phyloP scores from a whole-genome alignment of 2,888 invertebrate species.

The Drosophila antonietae region DNA sequence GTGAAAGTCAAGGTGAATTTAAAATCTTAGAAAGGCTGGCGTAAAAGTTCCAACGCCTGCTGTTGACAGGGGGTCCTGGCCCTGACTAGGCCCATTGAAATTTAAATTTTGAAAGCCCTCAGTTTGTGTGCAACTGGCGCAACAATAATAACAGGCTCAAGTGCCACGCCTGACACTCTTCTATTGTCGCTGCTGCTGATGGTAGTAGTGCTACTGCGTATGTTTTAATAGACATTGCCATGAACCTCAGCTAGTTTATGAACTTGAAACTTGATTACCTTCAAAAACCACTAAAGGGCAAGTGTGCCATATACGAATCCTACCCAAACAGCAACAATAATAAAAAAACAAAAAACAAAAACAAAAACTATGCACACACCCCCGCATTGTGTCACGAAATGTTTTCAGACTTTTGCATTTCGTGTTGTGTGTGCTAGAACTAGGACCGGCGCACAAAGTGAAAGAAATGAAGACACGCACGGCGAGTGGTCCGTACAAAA shows the following conservation, averaged over 20 bases:
- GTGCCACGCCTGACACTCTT: constrained; percentile 13
- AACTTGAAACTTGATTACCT: constrained; percentile 80
- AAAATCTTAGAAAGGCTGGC: constrained; percentile 44
- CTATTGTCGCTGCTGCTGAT: constrained; percentile 1
- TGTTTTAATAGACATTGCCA: constrained; percentile 52
- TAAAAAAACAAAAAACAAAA: constrained; percentile 19
- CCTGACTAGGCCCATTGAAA: constrained; percentile 57
- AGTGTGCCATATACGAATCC: constrained; percentile 38
- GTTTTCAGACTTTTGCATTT: constrained; percentile 56
- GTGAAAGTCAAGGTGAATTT: constrained; percentile 61
- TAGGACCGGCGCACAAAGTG: constrained; percentile 19
- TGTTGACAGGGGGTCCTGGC: constrained; percentile 70
- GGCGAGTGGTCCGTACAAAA: constrained; percentile 52
- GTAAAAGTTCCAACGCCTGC: constrained; percentile 52
- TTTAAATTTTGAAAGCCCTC: constrained; percentile 57
- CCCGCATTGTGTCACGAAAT: constrained; percentile 73
- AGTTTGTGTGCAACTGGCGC: constrained; percentile 30
- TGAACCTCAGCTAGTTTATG: constrained; percentile 74
- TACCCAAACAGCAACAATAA: constrained; percentile 32
- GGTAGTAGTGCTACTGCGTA: constrained; percentile 26
- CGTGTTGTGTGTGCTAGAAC: constrained; percentile 37
- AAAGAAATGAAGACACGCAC: constrained; percentile 63
- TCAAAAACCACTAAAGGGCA: constrained; percentile 69
- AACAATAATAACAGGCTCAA: constrained; percentile 56
- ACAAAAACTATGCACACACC: constrained; percentile 30